Conservation (phyloP, 2,797 vertebrate genomes). For the Phylloscopus collybita region DNA sequence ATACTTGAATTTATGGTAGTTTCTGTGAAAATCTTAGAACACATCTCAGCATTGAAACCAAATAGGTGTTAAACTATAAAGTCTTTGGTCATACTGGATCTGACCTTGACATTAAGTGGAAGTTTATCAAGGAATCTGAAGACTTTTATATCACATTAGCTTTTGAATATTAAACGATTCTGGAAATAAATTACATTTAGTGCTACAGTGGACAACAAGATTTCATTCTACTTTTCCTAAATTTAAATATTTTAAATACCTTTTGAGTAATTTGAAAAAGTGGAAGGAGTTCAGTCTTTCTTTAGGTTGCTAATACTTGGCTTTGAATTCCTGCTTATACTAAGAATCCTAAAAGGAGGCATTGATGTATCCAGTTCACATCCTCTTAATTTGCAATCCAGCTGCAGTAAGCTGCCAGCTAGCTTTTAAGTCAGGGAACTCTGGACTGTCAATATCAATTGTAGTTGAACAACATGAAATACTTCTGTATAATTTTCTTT, state of each 20-base stretch:
- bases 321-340: background rate
- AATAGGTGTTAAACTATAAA: background rate
- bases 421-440: background rate
- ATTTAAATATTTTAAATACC: background rate
- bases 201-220: background rate
- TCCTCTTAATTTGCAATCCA: background rate
- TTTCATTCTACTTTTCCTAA: background rate
- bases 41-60: background rate
- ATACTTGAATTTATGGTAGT: background rate
- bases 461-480: background rate
- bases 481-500: background rate
- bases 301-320: background rate
- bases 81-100: background rate
- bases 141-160: background rate
- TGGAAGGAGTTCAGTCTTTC: background rate
- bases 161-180: background rate
- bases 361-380: background rate
- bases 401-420: background rate
- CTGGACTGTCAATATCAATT: background rate
- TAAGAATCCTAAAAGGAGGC: background rate
- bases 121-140: background rate
- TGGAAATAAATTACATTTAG: background rate
- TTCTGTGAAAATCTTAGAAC: background rate
- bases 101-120: background rate
- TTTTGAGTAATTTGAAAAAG: background rate